Conservation (phyloP, 2,888 invertebrate genomes). For the Drosophila hamatofila region DNA sequence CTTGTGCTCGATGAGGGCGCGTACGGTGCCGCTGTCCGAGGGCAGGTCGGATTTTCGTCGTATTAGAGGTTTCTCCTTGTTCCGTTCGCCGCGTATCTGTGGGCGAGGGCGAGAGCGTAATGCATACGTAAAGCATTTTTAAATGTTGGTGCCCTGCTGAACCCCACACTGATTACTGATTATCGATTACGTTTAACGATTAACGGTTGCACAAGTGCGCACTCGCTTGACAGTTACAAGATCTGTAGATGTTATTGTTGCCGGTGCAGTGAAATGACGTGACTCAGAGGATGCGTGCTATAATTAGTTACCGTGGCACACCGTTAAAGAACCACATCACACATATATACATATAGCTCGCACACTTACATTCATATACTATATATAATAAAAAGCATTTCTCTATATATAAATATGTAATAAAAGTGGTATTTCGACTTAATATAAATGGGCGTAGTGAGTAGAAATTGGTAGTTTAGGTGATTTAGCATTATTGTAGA, state of each 20-base stretch:
- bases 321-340: conserved; percentile 9
- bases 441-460: not conserved
- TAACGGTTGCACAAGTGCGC: conserved; percentile 32
- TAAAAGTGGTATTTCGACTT: not conserved
- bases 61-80: conserved; percentile 94
- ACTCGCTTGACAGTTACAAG: conserved; percentile 47
- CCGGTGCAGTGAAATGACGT: conserved; percentile 19
- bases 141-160: conserved; percentile 9
- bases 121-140: conserved; percentile 56
- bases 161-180: conserved; percentile 38
- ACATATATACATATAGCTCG: conserved; percentile 21
- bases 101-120: conserved; percentile 62
- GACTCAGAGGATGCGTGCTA: conserved; percentile 11
- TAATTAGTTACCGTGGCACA: conserved; percentile 35
- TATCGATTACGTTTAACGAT: conserved; percentile 41
- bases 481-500: not conserved
- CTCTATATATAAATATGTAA: not conserved
- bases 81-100: conserved; percentile 86
- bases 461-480: not conserved
- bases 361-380: conserved; percentile 18
- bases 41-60: conserved; percentile 98
- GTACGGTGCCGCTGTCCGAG: conserved; percentile 95
- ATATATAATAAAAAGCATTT: not conserved
- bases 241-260: conserved; percentile 26
- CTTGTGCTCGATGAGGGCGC: conserved; percentile 96